Base-by-base conservation (phyloP, 1,140 invertebrate genomes). In the Himalopsyche phryganea region DNA sequence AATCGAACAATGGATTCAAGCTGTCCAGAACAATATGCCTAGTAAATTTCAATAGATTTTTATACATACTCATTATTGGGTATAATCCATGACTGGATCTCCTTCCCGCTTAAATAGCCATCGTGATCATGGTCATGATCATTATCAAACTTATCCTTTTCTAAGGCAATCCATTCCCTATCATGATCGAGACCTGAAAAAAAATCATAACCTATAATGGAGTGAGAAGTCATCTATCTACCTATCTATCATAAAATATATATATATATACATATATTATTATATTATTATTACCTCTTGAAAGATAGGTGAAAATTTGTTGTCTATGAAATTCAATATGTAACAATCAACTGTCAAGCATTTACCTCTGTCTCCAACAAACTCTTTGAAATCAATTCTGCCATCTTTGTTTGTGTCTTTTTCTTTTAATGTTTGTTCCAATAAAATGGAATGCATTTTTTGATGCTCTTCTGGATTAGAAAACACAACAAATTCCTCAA, bases 391-490 rank as follows among this genome's bases (percentile, higher is more conserved):
- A 76, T 83, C 84, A 40, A 95, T 85, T 58, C 73, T 76, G 1
- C 90, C 91, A 81, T 98, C 94, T 20, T 83, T 80, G 73, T 98
- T 85, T 20, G 65, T 78, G 75, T 98, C 95, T 72, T 93, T 93
- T 52, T 95, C 91, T 1, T 83, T 73, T 52, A 98, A 75, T 0
- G 90, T 91, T 71, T 94, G 90, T 66, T 90, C 81, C 50, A 97
- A 73, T 58, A 98, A 83, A 48, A 90, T 76, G 17, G 87, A 82
- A 65, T 92, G 82, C 95, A 98, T 98, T 66, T 85, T 81, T 35
- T 86, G 84, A 74, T 91, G 88, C 72, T 98, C 94, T 75, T 98
- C 94, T 0, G 96, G 96, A 78, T 95, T 94, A 35, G 89, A 87
- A 70, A 98, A 98, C 6, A 88, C 83, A 65, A 90, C 77, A 77